Percentiles rank a stretch among this genome's conserved stretches.
Evolutionary conservation across 64 coral and sea anemone species (phyloP).

Genomic region (Dendrophyllia cribrosa): DNA sequence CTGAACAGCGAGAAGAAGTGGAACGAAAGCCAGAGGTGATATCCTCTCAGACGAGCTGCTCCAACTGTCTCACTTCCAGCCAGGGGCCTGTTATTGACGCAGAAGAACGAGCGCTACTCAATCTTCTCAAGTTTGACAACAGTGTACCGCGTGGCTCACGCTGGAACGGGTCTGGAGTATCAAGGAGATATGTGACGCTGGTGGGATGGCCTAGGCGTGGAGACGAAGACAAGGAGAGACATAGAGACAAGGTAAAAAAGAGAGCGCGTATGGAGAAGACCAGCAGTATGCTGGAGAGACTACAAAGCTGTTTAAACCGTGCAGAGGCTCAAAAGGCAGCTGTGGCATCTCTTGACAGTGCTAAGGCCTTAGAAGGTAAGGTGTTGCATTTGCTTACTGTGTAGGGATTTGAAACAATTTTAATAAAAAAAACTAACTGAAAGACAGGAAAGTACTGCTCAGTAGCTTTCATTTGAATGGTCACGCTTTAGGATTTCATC

Average conservation of each 20-base stretch:
- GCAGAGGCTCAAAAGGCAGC: conserved; percentile 66
- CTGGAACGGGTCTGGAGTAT: conserved; percentile 49
- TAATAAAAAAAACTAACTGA: too few species aligned
- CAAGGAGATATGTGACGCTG: conserved; percentile 50
- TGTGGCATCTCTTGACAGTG: conserved; percentile 52
- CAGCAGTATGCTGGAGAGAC: conserved; percentile 68
- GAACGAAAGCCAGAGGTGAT: not conserved
- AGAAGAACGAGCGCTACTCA: conserved; percentile 57
- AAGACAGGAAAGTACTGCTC: too few species aligned
- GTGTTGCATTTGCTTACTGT: not conserved
- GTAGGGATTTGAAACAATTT: too few species aligned
- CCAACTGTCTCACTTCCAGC: conserved; percentile 3
- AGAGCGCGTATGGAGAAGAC: conserved; percentile 54
- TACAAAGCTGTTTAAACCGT: conserved; percentile 72
- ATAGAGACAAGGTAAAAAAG: conserved; percentile 23
- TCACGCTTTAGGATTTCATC: too few species aligned
- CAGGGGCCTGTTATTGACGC: conserved; percentile 50
- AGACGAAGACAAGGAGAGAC: conserved; percentile 41
- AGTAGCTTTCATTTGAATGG: too few species aligned
- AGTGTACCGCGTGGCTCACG: conserved; percentile 39
- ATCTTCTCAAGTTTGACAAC: conserved; percentile 61
- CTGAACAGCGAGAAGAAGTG: conserved; percentile 35
- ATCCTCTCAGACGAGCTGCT: not conserved
- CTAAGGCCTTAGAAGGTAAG: conserved; percentile 65
- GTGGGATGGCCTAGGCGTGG: conserved; percentile 54